These are phyloP conservation scores for Liodrosophila aerea DNA, from an alignment of 2,888 invertebrate species.

Conservation along the genomic window DNA sequence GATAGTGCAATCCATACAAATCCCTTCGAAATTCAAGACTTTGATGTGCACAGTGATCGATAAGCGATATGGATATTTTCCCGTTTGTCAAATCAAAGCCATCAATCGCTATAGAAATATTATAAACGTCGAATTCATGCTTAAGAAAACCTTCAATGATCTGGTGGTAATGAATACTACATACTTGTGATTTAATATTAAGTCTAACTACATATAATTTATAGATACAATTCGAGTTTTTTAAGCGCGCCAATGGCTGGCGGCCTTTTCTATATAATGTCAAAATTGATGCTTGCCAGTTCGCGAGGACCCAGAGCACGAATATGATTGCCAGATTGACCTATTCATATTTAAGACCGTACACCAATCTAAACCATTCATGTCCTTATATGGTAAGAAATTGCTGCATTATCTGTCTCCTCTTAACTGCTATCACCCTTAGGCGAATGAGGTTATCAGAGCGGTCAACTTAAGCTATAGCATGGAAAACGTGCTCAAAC, in stretches of 20 bases:
- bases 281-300: not conserved
- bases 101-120: conserved; percentile 6
- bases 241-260: conserved; percentile 9
- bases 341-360: not conserved
- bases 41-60: not conserved
- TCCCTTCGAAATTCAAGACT: conserved; percentile 6
- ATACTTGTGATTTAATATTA: not conserved
- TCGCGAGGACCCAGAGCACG: not conserved
- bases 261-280: not conserved
- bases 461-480: not conserved
- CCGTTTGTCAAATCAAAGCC: conserved; percentile 11
- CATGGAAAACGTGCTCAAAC: not conserved
- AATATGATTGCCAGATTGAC: not conserved
- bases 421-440: too few species aligned
- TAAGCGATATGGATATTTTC: not conserved
- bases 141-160: not conserved
- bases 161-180: not conserved
- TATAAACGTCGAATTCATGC: not conserved
- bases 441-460: not conserved
- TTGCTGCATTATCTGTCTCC: too few species aligned
- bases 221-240: conserved; percentile 10
- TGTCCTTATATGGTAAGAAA: not conserved
- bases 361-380: not conserved
- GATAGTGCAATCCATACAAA: not conserved
- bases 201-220: not conserved